Base-by-base conservation (phyloP, 2,888 invertebrate species). In the Pinctada fucata region DNA sequence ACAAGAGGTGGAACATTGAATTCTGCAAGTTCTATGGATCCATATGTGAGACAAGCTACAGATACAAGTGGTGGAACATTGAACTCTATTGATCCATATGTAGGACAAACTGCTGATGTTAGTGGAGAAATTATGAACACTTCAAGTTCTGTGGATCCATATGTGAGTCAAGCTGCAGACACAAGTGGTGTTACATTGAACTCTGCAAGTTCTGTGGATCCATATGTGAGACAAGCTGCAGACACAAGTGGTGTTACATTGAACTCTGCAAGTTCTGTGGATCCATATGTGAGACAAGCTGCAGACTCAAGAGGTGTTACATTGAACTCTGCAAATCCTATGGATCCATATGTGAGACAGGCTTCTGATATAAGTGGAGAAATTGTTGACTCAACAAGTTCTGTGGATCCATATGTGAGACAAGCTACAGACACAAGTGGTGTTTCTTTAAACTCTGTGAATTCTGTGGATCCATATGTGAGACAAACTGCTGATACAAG, bases 141-240 rank as follows among this genome's bases (percentile, higher is more conserved):
- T 68, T 31, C 48, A 10, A 48, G 68, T 5, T 68, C 68, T 45
- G 68, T 68, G 16, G 16, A 16, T 68, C 68, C 68, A 68, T 68
- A 68, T 68, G 68, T 68, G 6, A 68, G 16, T 2, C 68, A 68
- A 47, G 47, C 48, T 45, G 48, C 68, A 68, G 47, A 68, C 13
- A 68, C 8, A 31, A 68, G 68, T 68, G 47, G 4, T n/a, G 68
- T 31, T 8, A 48, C 4, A 31, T 13, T 68, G 31, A 68, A 16
- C 6, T 68, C 68, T 45, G 68, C 68, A 45, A 48, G 68, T 8
- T 68, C 68, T 45, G 68, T 68, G 16, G 16, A 16, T 68, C 68
- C 68, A 68, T 68, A 68, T 68, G 68, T 68, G 6, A 68, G 16
- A 68, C 68, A 68, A 47, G 47, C 48, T 45, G 48, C 68, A 68